Evolutionary conservation across 92 coral and sea anemone species (phyloP).

Genomic region (Muricea muricata): DNA sequence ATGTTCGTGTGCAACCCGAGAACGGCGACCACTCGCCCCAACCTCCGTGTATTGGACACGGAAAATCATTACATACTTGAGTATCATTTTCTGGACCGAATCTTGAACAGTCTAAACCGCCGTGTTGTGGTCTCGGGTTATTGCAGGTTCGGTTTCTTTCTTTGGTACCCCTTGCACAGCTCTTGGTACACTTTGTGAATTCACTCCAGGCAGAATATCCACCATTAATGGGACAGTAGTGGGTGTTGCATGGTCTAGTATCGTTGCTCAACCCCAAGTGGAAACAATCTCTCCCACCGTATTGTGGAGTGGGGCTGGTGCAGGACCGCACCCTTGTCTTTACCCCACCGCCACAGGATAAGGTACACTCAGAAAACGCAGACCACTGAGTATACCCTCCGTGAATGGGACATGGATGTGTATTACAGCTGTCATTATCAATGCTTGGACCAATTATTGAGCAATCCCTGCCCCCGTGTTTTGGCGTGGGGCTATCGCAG

Average conservation of each 20-base stretch:
- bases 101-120: constrained; percentile 64
- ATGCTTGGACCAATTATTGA: constrained; percentile 61
- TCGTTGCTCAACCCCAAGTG: constrained; percentile 53
- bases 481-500: constrained; percentile 75
- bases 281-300: constrained; percentile 77
- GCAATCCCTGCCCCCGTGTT: constrained; percentile 71
- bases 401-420: constrained; percentile 72
- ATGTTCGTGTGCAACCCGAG: constrained; percentile 73
- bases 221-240: constrained; percentile 77
- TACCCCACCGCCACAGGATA: constrained; percentile 72
- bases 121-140: constrained; percentile 69
- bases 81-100: constrained; percentile 29
- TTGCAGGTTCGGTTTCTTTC: constrained; percentile 65
- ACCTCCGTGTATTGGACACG: constrained; percentile 73
- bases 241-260: constrained; percentile 53
- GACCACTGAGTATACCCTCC: constrained; percentile 76
- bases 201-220: constrained; percentile 66
- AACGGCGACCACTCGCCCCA: constrained; percentile 75
- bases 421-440: constrained; percentile 63
- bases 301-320: constrained; percentile 70
- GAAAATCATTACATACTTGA: constrained; percentile 16
- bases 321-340: constrained; percentile 66
- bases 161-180: constrained; percentile 66
- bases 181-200: constrained; percentile 60
- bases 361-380: constrained; percentile 63